Percentiles rank a stretch among this genome's conserved stretches.
Conservation (phyloP, 2,888 invertebrate species). For the Oligia fasciuncula region DNA sequence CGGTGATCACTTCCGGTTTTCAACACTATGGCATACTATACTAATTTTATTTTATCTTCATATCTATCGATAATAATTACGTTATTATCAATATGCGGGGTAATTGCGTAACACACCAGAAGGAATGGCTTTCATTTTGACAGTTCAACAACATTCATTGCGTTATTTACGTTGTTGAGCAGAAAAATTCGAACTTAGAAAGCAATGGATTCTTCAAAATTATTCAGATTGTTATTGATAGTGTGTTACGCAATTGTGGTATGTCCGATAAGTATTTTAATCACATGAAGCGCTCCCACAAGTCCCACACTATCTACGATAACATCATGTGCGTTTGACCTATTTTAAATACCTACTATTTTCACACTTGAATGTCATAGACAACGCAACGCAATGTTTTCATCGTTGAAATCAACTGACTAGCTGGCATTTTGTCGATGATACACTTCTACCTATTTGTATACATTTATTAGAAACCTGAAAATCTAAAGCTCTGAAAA, state of each 20-base stretch:
- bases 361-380: background rate
- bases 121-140: too few relatives aligned
- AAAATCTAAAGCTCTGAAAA: background rate
- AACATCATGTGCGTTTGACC: background rate
- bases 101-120: too few relatives aligned
- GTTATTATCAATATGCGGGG: background rate
- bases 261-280: conserved; percentile 15
- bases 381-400: background rate
- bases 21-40: background rate
- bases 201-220: too few relatives aligned
- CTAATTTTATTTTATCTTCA: background rate
- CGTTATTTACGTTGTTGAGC: too few relatives aligned
- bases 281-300: background rate
- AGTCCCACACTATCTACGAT: background rate
- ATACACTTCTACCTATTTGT: background rate
- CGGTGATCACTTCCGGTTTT: too few relatives aligned
- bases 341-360: conserved; percentile 12
- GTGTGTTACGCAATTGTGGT: too few relatives aligned
- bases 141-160: too few relatives aligned
- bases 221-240: too few relatives aligned
- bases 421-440: background rate
- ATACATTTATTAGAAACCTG: background rate
- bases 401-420: background rate
- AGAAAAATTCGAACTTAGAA: too few relatives aligned
- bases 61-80: background rate